Conservation (phyloP, 2,113 vertebrate genomes). For the Diphyllodes magnificus region DNA sequence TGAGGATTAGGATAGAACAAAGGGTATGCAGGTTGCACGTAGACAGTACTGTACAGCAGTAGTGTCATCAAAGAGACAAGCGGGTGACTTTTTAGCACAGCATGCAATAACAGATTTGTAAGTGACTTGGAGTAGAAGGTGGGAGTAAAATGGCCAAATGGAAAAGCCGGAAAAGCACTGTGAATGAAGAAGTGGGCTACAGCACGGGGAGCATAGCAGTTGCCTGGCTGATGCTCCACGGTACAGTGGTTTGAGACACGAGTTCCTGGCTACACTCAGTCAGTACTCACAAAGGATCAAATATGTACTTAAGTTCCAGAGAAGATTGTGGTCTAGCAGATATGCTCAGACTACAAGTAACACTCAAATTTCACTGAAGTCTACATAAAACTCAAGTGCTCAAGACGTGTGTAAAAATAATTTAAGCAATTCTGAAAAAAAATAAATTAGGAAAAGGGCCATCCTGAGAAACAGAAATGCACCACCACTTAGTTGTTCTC, state of each 20-base stretch:
- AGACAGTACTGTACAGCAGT: not conserved
- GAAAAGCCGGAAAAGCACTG: not conserved
- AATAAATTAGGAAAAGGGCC: not conserved
- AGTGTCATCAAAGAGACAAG: not conserved
- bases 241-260: rapidly evolving
- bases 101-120: not conserved
- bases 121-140: not conserved
- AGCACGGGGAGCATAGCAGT: not conserved
- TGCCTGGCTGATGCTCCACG: not conserved
- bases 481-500: not conserved
- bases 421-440: not conserved
- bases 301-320: not conserved
- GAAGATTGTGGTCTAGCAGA: not conserved
- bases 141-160: not conserved
- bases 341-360: not conserved
- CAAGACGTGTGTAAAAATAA: not conserved
- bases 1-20: not conserved
- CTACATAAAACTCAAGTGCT: not conserved
- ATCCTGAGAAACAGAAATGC: not conserved
- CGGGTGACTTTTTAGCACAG: not conserved
- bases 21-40: not conserved
- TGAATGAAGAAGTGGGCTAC: not conserved
- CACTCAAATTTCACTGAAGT: not conserved
- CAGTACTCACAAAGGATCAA: not conserved
- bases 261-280: not conserved